Percentiles rank a stretch among this genome's conserved stretches.
These are phyloP conservation scores for Lepidurus packardi DNA, from an alignment of 1,140 invertebrate genomes.

Conservation along the genomic window DNA sequence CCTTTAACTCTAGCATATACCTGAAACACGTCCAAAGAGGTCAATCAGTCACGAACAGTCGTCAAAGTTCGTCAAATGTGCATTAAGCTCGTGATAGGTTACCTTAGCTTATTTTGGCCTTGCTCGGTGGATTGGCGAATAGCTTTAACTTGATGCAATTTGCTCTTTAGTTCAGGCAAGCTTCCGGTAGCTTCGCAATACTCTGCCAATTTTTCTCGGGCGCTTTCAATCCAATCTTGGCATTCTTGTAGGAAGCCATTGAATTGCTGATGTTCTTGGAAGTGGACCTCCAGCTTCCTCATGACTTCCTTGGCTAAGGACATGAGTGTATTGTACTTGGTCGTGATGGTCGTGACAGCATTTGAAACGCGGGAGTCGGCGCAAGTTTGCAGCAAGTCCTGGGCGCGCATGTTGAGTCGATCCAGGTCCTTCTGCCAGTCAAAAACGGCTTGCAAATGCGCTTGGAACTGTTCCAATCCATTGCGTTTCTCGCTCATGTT, in stretches of 20 bases:
- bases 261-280: slow-evolving; percentile 57
- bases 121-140: slow-evolving; percentile 79
- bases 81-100: background rate
- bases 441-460: slow-evolving; percentile 80
- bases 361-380: slow-evolving; percentile 89
- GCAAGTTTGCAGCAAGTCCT: slow-evolving; percentile 81
- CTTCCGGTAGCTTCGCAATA: slow-evolving; percentile 62
- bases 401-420: slow-evolving; percentile 82
- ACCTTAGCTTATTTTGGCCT: slow-evolving; percentile 73
- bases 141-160: slow-evolving; percentile 73
- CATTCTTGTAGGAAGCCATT: slow-evolving; percentile 83
- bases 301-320: slow-evolving; percentile 89
- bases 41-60: background rate
- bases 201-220: slow-evolving; percentile 60
- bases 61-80: too few relatives aligned
- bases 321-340: slow-evolving; percentile 87
- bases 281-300: slow-evolving; percentile 79
- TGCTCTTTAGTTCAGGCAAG: slow-evolving; percentile 71
- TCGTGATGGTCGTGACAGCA: slow-evolving; percentile 85
- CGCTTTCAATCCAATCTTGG: slow-evolving; percentile 82
- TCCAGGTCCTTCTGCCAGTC: slow-evolving; percentile 91
- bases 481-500: slow-evolving; percentile 82
- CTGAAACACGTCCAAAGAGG: slow-evolving; percentile 42
- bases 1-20: slow-evolving; percentile 83
- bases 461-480: slow-evolving; percentile 82